Conservation (phyloP, 2,888 invertebrate genomes). For the Eurytoma adleriae region DNA sequence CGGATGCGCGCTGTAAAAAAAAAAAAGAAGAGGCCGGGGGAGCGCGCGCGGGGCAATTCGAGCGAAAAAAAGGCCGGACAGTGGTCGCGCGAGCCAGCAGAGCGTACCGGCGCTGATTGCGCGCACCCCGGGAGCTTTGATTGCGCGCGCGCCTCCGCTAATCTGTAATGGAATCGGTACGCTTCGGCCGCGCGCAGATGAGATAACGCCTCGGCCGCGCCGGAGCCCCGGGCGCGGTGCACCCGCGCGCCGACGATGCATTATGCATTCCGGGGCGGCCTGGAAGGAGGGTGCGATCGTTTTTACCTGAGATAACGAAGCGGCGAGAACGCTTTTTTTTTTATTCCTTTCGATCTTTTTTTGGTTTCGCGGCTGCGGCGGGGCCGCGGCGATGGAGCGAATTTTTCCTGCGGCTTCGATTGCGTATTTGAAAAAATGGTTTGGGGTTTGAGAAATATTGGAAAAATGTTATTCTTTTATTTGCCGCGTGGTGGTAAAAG, state of each 20-base stretch:
- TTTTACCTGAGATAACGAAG: no score
- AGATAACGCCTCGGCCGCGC: constrained; percentile 31
- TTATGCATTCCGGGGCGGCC: no score
- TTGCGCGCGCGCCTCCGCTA: constrained; percentile 55
- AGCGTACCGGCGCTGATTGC: constrained; percentile 34
- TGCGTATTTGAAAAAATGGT: no score
- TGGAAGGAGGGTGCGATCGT: no score
- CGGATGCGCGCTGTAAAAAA: background rate
- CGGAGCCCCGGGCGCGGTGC: background rate
- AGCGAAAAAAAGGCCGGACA: no score
- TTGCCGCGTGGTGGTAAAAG: no score
- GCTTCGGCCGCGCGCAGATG: constrained; percentile 39
- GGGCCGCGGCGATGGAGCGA: background rate
- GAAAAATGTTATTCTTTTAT: no score
- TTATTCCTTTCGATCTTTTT: background rate
- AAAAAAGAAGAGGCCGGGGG: background rate
- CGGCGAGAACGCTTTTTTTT: background rate
- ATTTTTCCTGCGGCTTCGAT: no score
- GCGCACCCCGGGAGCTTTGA: constrained; percentile 26
- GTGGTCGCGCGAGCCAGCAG: background rate
- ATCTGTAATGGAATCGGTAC: constrained; percentile 67
- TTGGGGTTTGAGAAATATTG: no score
- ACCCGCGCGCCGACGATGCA: no score
- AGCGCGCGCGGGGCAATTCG: no score
- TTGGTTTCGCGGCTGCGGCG: background rate